phyloP scores from a whole-genome alignment of 2,888 invertebrate species.

The Microctonus aethiopoides region DNA sequence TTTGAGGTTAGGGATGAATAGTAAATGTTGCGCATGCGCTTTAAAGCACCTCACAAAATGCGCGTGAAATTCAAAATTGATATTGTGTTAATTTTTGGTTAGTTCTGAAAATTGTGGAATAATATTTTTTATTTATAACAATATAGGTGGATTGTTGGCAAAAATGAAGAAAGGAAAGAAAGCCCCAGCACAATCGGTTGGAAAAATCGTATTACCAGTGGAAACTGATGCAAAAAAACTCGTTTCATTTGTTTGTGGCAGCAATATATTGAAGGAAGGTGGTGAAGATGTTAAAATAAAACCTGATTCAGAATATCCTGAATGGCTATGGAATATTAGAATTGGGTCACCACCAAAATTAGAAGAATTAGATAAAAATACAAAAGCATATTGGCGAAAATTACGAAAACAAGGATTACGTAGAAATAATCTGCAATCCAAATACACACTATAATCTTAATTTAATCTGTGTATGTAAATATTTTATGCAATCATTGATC shows the following conservation, averaged over 20 bases:
- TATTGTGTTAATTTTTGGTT: too few species aligned
- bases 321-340: conserved; percentile 85
- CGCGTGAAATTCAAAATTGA: too few species aligned
- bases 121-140: background rate
- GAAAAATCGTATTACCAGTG: conserved; percentile 81
- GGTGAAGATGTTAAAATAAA: conserved; percentile 84
- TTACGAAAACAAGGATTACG: conserved; percentile 75
- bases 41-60: too few species aligned
- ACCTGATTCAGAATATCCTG: conserved; percentile 87
- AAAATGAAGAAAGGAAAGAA: conserved; percentile 73
- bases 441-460: background rate
- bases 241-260: conserved; percentile 84
- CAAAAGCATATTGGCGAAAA: conserved; percentile 85
- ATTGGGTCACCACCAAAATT: conserved; percentile 75
- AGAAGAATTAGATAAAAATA: conserved; percentile 81
- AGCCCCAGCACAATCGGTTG: conserved; percentile 72
- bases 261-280: conserved; percentile 83
- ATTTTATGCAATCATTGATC: background rate
- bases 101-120: too few species aligned
- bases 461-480: background rate
- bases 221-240: conserved; percentile 86
- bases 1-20: background rate
- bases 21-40: too few species aligned
- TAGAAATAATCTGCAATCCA: conserved; percentile 69
- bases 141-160: conserved; percentile 50